phyloP scores from a whole-genome alignment of 1,140 invertebrate species.

The Panagrolaimus sp. region DNA sequence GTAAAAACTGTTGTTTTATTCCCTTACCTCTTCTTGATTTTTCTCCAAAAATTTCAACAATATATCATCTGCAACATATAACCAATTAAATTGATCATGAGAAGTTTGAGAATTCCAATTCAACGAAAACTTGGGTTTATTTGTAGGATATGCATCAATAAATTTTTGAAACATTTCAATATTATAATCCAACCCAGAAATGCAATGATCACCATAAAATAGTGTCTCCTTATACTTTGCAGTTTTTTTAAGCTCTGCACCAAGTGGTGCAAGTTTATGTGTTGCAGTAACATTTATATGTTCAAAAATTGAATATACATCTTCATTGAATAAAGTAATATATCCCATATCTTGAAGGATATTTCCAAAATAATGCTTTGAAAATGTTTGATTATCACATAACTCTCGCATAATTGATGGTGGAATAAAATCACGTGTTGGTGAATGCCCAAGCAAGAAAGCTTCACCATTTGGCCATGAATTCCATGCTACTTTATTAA shows the following conservation, averaged over 20 bases:
- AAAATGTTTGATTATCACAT: neutral
- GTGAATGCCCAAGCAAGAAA: slow-evolving; percentile 20
- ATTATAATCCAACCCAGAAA: too few species aligned
- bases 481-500: slow-evolving; percentile 25
- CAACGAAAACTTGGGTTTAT: slow-evolving; percentile 15
- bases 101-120: slow-evolving; percentile 13
- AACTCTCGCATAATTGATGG: neutral
- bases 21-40: slow-evolving; percentile 17
- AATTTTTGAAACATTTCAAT: slow-evolving; percentile 19
- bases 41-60: slow-evolving; percentile 15
- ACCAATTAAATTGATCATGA: neutral
- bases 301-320: slow-evolving; percentile 29
- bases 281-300: slow-evolving; percentile 20
- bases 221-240: neutral
- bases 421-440: neutral
- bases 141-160: neutral
- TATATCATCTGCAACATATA: slow-evolving; percentile 13
- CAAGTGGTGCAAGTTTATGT: slow-evolving; percentile 21
- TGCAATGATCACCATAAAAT: too few species aligned
- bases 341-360: slow-evolving; percentile 19
- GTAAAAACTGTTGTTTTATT: too few species aligned
- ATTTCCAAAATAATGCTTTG: slow-evolving; percentile 24
- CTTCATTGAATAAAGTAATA: slow-evolving; percentile 22
- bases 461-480: slow-evolving; percentile 33
- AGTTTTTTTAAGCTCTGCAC: slow-evolving; percentile 13